phyloP scores from a whole-genome alignment of 1,140 invertebrate genomes.

The Schlechtendalia chinensis region DNA sequence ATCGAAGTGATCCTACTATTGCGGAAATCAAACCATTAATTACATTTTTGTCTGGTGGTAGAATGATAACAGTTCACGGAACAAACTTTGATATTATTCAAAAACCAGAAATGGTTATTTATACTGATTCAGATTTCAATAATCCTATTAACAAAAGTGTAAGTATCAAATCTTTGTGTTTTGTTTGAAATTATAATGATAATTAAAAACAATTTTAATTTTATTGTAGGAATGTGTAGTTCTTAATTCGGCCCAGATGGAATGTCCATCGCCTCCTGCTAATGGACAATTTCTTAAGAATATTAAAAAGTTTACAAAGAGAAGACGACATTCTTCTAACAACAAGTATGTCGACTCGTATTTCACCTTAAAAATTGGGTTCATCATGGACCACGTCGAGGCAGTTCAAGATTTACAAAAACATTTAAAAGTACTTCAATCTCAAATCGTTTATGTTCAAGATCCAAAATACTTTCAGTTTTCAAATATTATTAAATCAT shows the following conservation, averaged over 20 bases:
- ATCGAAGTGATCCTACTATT: constrained; percentile 89
- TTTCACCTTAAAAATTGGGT: constrained; percentile 68
- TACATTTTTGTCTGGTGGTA: constrained; percentile 87
- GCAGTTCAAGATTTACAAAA: constrained; percentile 84
- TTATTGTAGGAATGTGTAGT: constrained; percentile 69
- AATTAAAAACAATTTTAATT: background rate
- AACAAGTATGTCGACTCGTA: constrained; percentile 50
- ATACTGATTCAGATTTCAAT: constrained; percentile 66
- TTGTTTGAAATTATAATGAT: constrained; percentile 23
- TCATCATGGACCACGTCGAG: constrained; percentile 94
- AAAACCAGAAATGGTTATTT: constrained; percentile 84
- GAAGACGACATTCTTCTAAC: constrained; percentile 52
- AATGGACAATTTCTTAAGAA: constrained; percentile 59
- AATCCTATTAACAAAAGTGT: constrained; percentile 73
- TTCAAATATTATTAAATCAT: constrained; percentile 78
- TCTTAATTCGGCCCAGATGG: constrained; percentile 86
- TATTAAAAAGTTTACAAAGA: constrained; percentile 48
- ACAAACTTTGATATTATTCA: constrained; percentile 88
- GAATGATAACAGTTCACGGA: constrained; percentile 89
- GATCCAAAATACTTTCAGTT: constrained; percentile 91
- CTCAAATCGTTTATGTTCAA: constrained; percentile 81
- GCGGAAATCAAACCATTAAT: constrained; percentile 86
- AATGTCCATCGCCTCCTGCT: constrained; percentile 88
- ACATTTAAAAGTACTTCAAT: constrained; percentile 75
- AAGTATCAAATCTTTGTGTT: constrained; percentile 51